Conservation (phyloP, 2,888 invertebrate genomes). For the Quadroppia sp. region DNA sequence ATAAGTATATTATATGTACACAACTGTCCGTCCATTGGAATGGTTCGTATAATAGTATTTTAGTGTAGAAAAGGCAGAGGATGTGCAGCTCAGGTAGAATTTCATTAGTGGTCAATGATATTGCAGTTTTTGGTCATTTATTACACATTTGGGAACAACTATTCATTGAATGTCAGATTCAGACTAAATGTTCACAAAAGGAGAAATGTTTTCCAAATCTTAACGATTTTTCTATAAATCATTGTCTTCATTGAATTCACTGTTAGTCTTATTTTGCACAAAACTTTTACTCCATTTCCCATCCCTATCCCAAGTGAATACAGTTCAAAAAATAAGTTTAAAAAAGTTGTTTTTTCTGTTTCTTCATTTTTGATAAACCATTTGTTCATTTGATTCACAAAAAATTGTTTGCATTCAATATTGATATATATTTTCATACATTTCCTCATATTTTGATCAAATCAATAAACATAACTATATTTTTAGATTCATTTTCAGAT, state of each 20-base stretch:
- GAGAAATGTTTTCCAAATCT: background rate
- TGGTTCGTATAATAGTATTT: background rate
- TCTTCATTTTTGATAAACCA: no score
- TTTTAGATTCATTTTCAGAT: no score
- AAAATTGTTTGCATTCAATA: no score
- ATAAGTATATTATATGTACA: no score
- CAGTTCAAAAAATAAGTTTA: background rate
- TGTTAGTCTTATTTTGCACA: background rate
- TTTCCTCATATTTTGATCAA: no score
- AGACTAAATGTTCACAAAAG: background rate
- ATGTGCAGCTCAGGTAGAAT: conserved; percentile 1
- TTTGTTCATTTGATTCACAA: no score
- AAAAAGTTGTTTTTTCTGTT: conserved; percentile 22
- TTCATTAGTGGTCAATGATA: conserved; percentile 30
- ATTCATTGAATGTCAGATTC: background rate
- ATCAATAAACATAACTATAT: no score
- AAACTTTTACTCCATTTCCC: conserved; percentile 1
- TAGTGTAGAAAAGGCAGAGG: background rate
- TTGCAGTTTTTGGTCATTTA: conserved; percentile 34
- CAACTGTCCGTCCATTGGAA: background rate
- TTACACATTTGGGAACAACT: conserved; percentile 10
- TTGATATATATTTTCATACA: no score
- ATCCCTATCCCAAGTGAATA: conserved; percentile 14
- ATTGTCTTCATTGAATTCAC: background rate
- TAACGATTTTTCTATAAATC: background rate